These are phyloP conservation scores for Pogonocherus hispidulus DNA, from an alignment of 2,888 invertebrate genomes.

Conservation along the genomic window DNA sequence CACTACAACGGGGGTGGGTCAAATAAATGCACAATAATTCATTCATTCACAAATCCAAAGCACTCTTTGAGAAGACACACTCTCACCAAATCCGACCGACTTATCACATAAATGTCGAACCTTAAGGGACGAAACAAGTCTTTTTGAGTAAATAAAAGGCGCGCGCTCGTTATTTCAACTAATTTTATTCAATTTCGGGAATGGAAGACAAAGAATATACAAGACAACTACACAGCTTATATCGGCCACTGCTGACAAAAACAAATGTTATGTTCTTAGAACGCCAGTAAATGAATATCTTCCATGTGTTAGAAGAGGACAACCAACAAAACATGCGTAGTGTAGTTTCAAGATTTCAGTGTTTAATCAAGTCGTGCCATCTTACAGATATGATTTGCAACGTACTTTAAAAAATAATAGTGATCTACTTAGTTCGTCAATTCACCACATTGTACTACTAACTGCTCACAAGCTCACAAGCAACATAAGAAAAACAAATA, in stretches of 20 bases:
- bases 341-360: slow-evolving; percentile 15
- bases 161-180: slow-evolving; percentile 33
- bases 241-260: slow-evolving; percentile 60
- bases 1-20: slow-evolving; percentile 52
- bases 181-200: slow-evolving; percentile 51
- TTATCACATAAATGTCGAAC: slow-evolving; percentile 50
- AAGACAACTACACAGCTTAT: slow-evolving; percentile 54
- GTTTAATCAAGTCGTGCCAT: background rate
- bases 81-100: slow-evolving; percentile 41
- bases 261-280: slow-evolving; percentile 59
- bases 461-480: too few relatives aligned
- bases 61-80: slow-evolving; percentile 44
- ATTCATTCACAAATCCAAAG: slow-evolving; percentile 51
- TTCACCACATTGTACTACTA: too few relatives aligned
- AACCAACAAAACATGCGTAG: slow-evolving; percentile 37
- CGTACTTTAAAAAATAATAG: background rate
- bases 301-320: slow-evolving; percentile 37
- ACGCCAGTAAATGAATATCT: slow-evolving; percentile 12
- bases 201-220: slow-evolving; percentile 60
- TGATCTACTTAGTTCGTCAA: too few relatives aligned
- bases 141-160: slow-evolving; percentile 33
- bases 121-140: slow-evolving; percentile 22
- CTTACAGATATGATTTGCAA: background rate
- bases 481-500: too few relatives aligned
- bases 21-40: slow-evolving; percentile 48